Base-by-base conservation (phyloP, 2,113 vertebrate species). In the Myiozetetes cayanensis region DNA sequence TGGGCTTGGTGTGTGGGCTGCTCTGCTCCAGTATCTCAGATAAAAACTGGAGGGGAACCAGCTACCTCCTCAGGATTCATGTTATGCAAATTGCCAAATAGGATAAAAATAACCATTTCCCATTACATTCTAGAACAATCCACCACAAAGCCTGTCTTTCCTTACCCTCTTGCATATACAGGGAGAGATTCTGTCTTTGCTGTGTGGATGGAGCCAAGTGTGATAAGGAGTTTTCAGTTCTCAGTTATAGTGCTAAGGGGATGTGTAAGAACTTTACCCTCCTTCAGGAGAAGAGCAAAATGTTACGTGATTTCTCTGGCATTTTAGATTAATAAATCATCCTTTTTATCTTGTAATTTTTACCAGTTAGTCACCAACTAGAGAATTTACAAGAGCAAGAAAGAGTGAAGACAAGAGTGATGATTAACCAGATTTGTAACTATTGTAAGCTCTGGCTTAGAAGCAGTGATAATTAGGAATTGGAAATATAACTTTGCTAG, bases 271-370 rank as follows among this genome's bases (percentile, higher is more conserved):
- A 81, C 92, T 96, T 92, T 37, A 81, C 37, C 61, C 65, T 72
- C 76, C 65, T 81, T 78, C 31, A 37, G 67, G 33, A 90, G 30
- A 67, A 71, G 20, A 92, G 65, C 55, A 81, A 77, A 90, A 83
- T 46, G 15, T 90, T 90, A 41, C 11, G 15, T 78, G 59, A 74
- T 80, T 77, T 88, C 68, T 55, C 39, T 81, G 83, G 68, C 28
- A 46, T 84, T 92, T 86, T 56, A 87, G 72, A 87, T 96, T 96
- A 93, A 94, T 94, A 96, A 84, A 94, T 96, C 56, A 96, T 88
- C 96, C 94, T 96, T 96, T 92, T 94, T 90, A 73, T 90, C 91
- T 89, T 95, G 75, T 87, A 43, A 20, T 13, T 68, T 81, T 94
- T 84, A n/a, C 74, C 85, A 87, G 71, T 94, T 95, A 90, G 91